phyloP scores from a whole-genome alignment of 2,888 invertebrate species.

The Adelognathus sp. region DNA sequence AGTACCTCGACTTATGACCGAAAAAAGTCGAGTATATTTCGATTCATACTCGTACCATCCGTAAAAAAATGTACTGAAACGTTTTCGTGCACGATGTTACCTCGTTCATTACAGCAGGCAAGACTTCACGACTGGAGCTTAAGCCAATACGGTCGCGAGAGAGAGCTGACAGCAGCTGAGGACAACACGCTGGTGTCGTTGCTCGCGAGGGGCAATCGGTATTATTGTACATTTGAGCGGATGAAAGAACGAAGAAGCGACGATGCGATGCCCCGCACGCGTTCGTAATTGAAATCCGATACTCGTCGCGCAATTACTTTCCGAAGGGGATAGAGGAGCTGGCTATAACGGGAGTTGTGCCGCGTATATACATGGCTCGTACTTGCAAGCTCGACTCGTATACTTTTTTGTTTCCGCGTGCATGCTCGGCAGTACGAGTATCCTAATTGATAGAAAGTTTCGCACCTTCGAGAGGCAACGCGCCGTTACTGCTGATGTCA shows the following conservation, averaged over 20 bases:
- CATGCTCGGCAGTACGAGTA: slow-evolving; percentile 12
- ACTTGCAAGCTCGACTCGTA: background rate
- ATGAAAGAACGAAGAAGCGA: background rate
- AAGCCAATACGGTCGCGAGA: background rate
- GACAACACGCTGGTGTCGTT: slow-evolving; percentile 1
- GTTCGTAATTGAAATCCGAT: slow-evolving; percentile 57
- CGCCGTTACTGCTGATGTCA: slow-evolving; percentile 3
- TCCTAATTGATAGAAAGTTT: slow-evolving; percentile 40
- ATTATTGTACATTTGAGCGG: slow-evolving; percentile 28
- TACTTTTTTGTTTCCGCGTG: slow-evolving; percentile 17
- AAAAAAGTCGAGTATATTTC: too few relatives aligned
- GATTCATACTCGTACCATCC: too few relatives aligned
- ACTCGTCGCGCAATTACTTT: slow-evolving; percentile 50
- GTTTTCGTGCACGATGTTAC: too few relatives aligned
- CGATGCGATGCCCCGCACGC: slow-evolving; percentile 1
- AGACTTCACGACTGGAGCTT: too few relatives aligned
- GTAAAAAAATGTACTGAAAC: too few relatives aligned
- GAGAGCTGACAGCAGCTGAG: slow-evolving; percentile 12
- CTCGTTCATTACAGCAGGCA: too few relatives aligned
- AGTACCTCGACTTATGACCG: too few relatives aligned
- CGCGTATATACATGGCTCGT: background rate
- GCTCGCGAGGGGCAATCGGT: background rate
- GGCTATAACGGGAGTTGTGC: background rate
- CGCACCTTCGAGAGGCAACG: background rate
- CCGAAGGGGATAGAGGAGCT: background rate